These are phyloP conservation scores for Oxyteleia sp. DNA, from an alignment of 2,888 invertebrate genomes.

Conservation along the genomic window DNA sequence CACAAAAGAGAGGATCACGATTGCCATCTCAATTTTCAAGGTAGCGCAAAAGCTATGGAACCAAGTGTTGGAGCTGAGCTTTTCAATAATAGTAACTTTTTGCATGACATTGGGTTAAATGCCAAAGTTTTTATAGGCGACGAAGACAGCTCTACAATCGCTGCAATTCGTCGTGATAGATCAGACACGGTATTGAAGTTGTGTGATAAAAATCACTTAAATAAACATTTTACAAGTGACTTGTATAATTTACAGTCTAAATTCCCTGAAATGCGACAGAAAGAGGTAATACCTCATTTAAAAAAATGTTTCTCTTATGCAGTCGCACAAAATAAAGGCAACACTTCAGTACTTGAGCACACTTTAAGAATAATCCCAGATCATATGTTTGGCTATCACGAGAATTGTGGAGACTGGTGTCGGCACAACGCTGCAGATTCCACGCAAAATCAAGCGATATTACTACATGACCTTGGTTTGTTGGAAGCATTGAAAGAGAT, in stretches of 20 bases:
- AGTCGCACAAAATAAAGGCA: slow-evolving; percentile 37
- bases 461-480: slow-evolving; percentile 12
- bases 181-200: slow-evolving; percentile 19
- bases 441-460: not conserved
- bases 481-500: not conserved
- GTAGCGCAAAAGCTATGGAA: slow-evolving; percentile 80
- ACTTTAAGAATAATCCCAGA: slow-evolving; percentile 26
- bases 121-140: slow-evolving; percentile 75
- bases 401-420: slow-evolving; percentile 53
- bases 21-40: slow-evolving; percentile 41
- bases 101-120: slow-evolving; percentile 65
- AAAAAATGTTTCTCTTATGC: slow-evolving; percentile 55
- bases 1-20: slow-evolving; percentile 13
- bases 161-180: slow-evolving; percentile 62
- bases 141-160: slow-evolving; percentile 76
- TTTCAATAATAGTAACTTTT: slow-evolving; percentile 67
- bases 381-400: slow-evolving; percentile 25
- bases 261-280: slow-evolving; percentile 13
- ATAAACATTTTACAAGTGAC: slow-evolving; percentile 16
- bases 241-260: slow-evolving; percentile 3
- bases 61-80: slow-evolving; percentile 73
- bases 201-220: slow-evolving; percentile 31
- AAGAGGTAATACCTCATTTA: slow-evolving; percentile 42
- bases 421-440: not conserved
- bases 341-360: slow-evolving; percentile 9